Evolutionary conservation across 1,140 invertebrate species (phyloP).

Genomic region (Tetramorium alpestre): DNA sequence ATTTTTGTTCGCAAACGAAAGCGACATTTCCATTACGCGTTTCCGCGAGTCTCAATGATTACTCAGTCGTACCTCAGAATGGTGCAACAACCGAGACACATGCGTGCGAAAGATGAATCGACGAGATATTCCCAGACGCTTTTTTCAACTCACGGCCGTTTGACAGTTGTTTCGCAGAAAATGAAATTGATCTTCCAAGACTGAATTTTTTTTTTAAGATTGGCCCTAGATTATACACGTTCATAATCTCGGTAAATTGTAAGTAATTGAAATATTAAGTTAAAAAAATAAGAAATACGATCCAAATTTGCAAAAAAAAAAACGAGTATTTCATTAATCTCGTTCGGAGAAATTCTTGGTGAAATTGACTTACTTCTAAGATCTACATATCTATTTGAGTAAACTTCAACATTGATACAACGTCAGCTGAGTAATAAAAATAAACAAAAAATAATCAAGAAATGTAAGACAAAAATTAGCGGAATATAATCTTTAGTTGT

Average conservation of each 20-base stretch:
- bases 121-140: slow-evolving; percentile 15
- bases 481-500: neutral
- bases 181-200: neutral
- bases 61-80: slow-evolving; percentile 21
- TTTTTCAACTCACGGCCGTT: neutral
- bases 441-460: neutral
- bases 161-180: neutral
- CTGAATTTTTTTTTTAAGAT: neutral
- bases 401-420: neutral
- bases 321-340: neutral
- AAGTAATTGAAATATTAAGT: neutral
- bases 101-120: neutral
- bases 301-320: neutral
- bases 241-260: neutral
- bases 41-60: slow-evolving; percentile 34
- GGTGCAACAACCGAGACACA: slow-evolving; percentile 1
- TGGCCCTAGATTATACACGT: neutral
- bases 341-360: neutral
- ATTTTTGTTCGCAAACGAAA: slow-evolving; percentile 40
- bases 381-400: neutral
- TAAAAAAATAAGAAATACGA: neutral
- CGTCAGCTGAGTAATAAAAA: neutral
- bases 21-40: slow-evolving; percentile 24
- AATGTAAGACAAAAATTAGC: neutral
- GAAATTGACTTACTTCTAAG: neutral